Percentiles rank a stretch among this genome's conserved stretches.
phyloP scores from a whole-genome alignment of 2,888 invertebrate genomes.

The Eupeodes latifasciatus region DNA sequence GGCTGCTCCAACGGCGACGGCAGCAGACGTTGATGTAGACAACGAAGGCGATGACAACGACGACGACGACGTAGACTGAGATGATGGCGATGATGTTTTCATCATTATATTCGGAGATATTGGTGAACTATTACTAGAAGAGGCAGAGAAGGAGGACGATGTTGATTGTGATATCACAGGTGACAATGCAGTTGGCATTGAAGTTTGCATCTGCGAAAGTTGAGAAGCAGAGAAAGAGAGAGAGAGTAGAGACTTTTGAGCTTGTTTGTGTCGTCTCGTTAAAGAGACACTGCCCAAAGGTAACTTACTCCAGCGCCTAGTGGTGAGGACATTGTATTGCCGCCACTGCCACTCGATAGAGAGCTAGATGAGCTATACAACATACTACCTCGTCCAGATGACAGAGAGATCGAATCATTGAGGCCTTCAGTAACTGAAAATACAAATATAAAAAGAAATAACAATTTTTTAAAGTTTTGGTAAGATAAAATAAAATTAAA shows the following conservation, averaged over 20 bases:
- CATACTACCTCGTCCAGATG: conserved; percentile 81
- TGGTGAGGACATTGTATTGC: conserved; percentile 85
- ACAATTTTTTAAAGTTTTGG: no score
- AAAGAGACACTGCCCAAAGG: conserved; percentile 75
- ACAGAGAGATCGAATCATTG: conserved; percentile 81
- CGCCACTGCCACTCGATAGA: conserved; percentile 84
- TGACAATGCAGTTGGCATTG: conserved; percentile 82
- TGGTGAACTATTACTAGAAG: conserved; percentile 77
- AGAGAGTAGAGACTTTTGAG: conserved; percentile 73
- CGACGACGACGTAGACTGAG: conserved; percentile 48
- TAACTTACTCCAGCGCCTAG: conserved; percentile 82
- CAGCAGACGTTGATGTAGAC: conserved; percentile 48
- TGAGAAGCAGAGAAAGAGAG: conserved; percentile 73
- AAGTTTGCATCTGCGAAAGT: conserved; percentile 80
- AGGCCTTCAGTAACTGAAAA: conserved; percentile 79
- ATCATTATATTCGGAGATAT: conserved; percentile 78
- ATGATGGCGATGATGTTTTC: conserved; percentile 64
- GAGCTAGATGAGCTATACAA: conserved; percentile 85
- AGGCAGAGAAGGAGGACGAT: conserved; percentile 71
- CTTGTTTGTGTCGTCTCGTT: conserved; percentile 66
- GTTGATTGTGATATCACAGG: conserved; percentile 83
- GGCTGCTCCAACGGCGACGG: conserved; percentile 2
- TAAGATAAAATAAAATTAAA: no score
- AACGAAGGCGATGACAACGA: conserved; percentile 56
- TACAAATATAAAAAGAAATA: conserved; percentile 7